Conservation (phyloP, 2,113 vertebrate genomes). For the Sebastes fasciatus region DNA sequence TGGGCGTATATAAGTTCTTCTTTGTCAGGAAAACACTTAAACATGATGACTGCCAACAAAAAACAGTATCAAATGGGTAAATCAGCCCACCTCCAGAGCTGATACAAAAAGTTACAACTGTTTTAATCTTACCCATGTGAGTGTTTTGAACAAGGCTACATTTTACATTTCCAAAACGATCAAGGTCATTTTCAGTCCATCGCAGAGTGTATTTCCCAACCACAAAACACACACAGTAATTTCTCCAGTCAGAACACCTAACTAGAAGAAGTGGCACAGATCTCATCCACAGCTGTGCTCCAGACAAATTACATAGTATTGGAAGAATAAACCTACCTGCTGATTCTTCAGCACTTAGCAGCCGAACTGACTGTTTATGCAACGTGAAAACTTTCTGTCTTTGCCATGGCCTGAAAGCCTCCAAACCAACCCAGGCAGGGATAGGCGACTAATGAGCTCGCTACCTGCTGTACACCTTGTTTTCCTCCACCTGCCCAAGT, state of each 20-base stretch:
- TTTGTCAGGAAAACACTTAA: conserved; percentile 2
- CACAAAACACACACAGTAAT: not conserved
- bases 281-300: conserved; percentile 41
- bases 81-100: conserved; percentile 1
- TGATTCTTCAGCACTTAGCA: conserved; percentile 39
- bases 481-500: conserved; percentile 76
- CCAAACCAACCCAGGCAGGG: conserved; percentile 38
- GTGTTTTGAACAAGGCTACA: conserved; percentile 22
- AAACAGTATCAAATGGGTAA: not conserved
- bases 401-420: conserved; percentile 23
- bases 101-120: not conserved
- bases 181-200: conserved; percentile 39
- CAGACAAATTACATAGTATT: not conserved
- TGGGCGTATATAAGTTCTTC: not conserved
- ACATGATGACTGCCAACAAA: not conserved
- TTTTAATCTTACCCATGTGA: not conserved
- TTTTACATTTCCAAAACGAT: conserved; percentile 33
- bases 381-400: conserved; percentile 36
- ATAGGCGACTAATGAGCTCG: conserved; percentile 65
- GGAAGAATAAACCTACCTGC: conserved; percentile 38
- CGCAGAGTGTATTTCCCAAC: conserved; percentile 15
- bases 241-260: not conserved
- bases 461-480: conserved; percentile 76
- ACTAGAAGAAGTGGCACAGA: not conserved
- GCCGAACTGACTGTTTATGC: conserved; percentile 32